These are phyloP conservation scores for Centruroides vittatus DNA, from an alignment of 1,140 invertebrate genomes.

Conservation along the genomic window DNA sequence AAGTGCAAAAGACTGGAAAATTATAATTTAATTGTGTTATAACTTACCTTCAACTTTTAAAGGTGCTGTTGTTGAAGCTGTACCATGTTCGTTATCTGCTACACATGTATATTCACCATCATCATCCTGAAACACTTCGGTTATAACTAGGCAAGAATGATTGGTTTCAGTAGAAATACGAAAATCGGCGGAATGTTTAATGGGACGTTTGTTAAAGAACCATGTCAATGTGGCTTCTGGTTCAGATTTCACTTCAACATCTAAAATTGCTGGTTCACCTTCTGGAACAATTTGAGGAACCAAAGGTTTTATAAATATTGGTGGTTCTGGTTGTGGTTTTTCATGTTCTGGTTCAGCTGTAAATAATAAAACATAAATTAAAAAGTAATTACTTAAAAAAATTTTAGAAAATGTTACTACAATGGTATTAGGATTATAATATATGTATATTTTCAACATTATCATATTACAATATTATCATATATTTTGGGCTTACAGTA, in stretches of 20 bases:
- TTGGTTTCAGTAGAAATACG: slow-evolving; percentile 60
- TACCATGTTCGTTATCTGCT: slow-evolving; percentile 74
- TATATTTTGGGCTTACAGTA: too few relatives aligned
- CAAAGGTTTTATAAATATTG: slow-evolving; percentile 54
- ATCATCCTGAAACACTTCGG: slow-evolving; percentile 52
- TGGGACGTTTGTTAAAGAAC: slow-evolving; percentile 47
- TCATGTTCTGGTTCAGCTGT: slow-evolving; percentile 35
- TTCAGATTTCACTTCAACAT: slow-evolving; percentile 55
- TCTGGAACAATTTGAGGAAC: slow-evolving; percentile 50
- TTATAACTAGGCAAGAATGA: slow-evolving; percentile 61
- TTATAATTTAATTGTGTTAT: too few relatives aligned
- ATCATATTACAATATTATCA: too few relatives aligned
- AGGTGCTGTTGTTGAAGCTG: slow-evolving; percentile 63
- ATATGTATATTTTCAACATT: too few relatives aligned
- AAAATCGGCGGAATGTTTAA: slow-evolving; percentile 50
- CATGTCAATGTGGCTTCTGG: slow-evolving; percentile 73
- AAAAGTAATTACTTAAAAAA: too few relatives aligned
- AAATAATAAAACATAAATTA: background rate
- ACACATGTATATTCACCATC: slow-evolving; percentile 68
- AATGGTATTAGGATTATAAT: too few relatives aligned
- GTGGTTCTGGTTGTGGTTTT: slow-evolving; percentile 46
- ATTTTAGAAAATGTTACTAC: too few relatives aligned
- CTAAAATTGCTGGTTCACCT: slow-evolving; percentile 61
- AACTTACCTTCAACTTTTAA: slow-evolving; percentile 50
- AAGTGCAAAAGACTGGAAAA: too few relatives aligned